These are phyloP conservation scores for Neodiprion lecontei DNA, from an alignment of 1,140 invertebrate genomes.

Conservation along the genomic window DNA sequence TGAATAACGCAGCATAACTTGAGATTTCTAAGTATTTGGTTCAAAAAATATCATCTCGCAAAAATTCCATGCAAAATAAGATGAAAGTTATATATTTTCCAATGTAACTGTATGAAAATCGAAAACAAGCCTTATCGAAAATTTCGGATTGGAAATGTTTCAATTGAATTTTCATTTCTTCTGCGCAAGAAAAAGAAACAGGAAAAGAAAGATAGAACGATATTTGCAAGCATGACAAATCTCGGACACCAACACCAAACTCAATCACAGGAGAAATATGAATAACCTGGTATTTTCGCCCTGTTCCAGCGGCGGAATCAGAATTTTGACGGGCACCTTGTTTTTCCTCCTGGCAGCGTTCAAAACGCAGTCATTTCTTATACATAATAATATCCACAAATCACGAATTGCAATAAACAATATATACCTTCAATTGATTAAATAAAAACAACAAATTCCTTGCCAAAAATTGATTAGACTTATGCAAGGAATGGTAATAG, in stretches of 20 bases:
- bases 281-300: conserved; percentile 56
- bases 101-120: no score
- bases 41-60: no score
- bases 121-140: no score
- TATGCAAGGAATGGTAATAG: no score
- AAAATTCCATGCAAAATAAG: no score
- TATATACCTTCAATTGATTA: not conserved
- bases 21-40: no score
- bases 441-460: not conserved
- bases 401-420: not conserved
- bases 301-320: conserved; percentile 50
- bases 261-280: conserved; percentile 41
- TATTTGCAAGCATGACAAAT: conserved; percentile 24
- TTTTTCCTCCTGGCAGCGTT: conserved; percentile 59
- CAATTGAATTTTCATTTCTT: no score
- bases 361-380: conserved; percentile 34
- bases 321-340: conserved; percentile 60
- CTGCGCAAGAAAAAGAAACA: not conserved
- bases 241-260: conserved; percentile 44
- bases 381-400: not conserved
- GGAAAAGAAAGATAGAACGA: not conserved
- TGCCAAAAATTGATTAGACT: no score
- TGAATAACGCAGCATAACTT: no score
- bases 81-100: no score
- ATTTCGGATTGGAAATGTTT: no score